These are phyloP conservation scores for Homarus americanus DNA, from an alignment of 1,140 invertebrate species.

Conservation along the genomic window DNA sequence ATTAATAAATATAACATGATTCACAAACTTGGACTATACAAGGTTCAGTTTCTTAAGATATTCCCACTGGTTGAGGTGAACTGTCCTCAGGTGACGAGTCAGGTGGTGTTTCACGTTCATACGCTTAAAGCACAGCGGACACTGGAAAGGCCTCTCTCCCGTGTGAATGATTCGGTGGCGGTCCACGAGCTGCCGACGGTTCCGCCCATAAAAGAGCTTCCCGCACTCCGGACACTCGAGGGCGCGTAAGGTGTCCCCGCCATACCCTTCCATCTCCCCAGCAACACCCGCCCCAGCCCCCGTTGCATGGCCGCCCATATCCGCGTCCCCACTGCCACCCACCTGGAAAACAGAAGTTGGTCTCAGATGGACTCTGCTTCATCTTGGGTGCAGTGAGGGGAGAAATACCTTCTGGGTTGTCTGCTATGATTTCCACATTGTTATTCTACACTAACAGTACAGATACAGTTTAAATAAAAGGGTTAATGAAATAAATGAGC, in stretches of 20 bases:
- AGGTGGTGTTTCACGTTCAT: conserved; percentile 75
- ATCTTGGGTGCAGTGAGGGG: conserved; percentile 11
- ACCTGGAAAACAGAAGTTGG: conserved; percentile 63
- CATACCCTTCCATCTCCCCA: conserved; percentile 25
- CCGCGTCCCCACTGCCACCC: conserved; percentile 48
- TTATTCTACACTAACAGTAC: neutral
- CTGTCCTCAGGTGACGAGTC: conserved; percentile 70
- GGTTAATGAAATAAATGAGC: neutral
- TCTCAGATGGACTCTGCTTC: conserved; percentile 46
- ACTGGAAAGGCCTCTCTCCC: conserved; percentile 78
- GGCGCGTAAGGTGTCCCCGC: conserved; percentile 74
- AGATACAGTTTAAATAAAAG: neutral
- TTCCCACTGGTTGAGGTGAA: conserved; percentile 71
- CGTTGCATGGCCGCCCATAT: conserved; percentile 34
- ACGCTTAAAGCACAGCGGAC: conserved; percentile 78
- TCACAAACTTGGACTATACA: neutral
- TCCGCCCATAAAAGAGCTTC: conserved; percentile 75
- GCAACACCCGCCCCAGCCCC: conserved; percentile 38
- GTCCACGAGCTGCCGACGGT: conserved; percentile 76
- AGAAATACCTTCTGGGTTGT: neutral
- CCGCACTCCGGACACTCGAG: conserved; percentile 80
- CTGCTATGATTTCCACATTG: neutral
- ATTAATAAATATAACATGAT: too few species aligned
- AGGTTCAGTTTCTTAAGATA: conserved; percentile 29
- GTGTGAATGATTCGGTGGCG: conserved; percentile 81